A percentile compares a stretch with the other conserved stretches of the same genome.
Conservation (phyloP, 2,113 vertebrate species). For the Galemys pyrenaicus region DNA sequence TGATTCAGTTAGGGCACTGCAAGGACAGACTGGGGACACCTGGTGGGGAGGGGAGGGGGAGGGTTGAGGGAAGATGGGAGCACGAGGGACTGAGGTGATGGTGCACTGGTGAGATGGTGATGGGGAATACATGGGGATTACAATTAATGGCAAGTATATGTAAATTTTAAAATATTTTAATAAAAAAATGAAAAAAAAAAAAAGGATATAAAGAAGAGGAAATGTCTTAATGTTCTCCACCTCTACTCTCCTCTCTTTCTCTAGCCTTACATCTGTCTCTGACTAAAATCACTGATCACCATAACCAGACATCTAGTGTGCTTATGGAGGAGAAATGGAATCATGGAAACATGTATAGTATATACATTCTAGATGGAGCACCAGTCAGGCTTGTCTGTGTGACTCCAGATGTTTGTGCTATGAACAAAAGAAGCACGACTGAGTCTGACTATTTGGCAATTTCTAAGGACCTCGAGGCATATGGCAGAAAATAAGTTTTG, state of each 20-base stretch:
- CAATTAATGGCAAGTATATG: no score
- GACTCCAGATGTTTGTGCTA: neutral
- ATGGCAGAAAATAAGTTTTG: neutral
- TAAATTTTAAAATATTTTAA: no score
- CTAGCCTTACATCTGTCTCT: neutral
- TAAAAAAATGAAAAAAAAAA: no score
- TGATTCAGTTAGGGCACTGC: neutral
- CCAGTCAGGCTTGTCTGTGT: neutral
- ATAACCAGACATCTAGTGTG: neutral
- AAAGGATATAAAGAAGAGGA: neutral
- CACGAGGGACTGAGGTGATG: no score
- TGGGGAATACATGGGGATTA: no score
- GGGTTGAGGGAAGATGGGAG: no score
- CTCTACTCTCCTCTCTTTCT: neutral
- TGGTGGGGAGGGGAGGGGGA: no score
- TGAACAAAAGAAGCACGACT: neutral
- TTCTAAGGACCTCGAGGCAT: neutral
- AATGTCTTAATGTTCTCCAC: neutral
- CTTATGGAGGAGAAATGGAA: neutral
- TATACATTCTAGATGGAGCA: neutral
- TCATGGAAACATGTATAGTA: neutral
- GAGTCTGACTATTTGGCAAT: neutral
- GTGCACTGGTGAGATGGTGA: no score
- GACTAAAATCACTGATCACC: neutral
- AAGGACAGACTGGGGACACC: no score